These are phyloP conservation scores for Rhadina sibilatrix DNA, from an alignment of 2,113 vertebrate species.

Conservation along the genomic window DNA sequence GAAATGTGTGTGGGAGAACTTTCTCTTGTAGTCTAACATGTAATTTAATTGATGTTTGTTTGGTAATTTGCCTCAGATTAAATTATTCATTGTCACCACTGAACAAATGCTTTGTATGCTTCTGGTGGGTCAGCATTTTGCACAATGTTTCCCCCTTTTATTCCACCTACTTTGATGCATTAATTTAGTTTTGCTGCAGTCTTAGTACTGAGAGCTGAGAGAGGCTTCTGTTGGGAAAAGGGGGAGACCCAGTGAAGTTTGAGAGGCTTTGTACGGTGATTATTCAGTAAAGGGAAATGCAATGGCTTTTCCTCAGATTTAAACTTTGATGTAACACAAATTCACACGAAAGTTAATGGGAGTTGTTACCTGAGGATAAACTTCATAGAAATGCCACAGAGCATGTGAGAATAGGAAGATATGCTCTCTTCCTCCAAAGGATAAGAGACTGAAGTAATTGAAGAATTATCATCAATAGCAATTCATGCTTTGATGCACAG, in stretches of 20 bases:
- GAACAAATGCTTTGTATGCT: constrained; percentile 34
- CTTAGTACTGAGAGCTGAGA: background rate
- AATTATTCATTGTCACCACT: constrained; percentile 26
- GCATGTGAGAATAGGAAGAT: background rate
- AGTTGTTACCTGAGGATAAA: background rate
- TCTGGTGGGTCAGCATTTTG: constrained; percentile 40
- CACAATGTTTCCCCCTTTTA: background rate
- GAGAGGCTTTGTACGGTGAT: background rate
- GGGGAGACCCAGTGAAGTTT: background rate
- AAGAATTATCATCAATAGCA: background rate
- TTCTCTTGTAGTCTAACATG: background rate
- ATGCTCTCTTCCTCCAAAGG: background rate
- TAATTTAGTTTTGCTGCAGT: background rate
- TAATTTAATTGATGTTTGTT: constrained; percentile 50
- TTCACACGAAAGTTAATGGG: background rate
- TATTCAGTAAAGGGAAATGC: background rate
- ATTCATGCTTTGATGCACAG: background rate
- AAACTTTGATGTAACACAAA: background rate
- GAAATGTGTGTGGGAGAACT: constrained; percentile 29
- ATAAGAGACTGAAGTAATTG: background rate
- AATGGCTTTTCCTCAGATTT: background rate
- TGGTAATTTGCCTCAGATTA: constrained; percentile 22
- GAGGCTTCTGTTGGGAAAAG: background rate
- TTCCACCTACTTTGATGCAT: constrained; percentile 57
- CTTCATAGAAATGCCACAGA: background rate